Evolutionary conservation across 2,888 invertebrate genomes (phyloP).

Genomic region (Macrophya alboannulata): DNA sequence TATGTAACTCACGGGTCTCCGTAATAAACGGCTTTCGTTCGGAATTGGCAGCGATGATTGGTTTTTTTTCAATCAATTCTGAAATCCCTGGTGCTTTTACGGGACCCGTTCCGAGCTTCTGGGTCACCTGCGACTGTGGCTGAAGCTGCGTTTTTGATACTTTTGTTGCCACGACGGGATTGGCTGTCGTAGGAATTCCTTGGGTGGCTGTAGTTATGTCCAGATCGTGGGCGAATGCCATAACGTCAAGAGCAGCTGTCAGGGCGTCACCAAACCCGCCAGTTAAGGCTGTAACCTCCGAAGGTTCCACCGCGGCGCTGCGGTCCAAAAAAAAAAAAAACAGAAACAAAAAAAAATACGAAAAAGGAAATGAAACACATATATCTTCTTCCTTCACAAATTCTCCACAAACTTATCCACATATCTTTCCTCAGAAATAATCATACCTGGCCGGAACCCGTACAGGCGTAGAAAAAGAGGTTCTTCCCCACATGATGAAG

Average conservation of each 20-base stretch:
- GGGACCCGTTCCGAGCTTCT: conserved; percentile 48
- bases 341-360: neutral
- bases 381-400: neutral
- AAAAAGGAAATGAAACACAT: neutral
- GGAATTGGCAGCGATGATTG: conserved; percentile 55
- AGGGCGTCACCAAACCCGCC: conserved; percentile 84
- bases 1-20: conserved; percentile 45
- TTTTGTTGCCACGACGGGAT: conserved; percentile 53
- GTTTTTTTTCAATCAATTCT: conserved; percentile 52
- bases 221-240: conserved; percentile 91
- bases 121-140: conserved; percentile 58
- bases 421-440: neutral
- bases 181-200: conserved; percentile 70
- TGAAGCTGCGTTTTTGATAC: conserved; percentile 47
- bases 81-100: conserved; percentile 49
- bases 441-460: conserved; percentile 85
- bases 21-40: conserved; percentile 55
- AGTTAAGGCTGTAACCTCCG: conserved; percentile 63
- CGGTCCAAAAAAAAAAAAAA: neutral
- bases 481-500: conserved; percentile 94
- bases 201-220: conserved; percentile 79
- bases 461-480: conserved; percentile 93
- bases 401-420: neutral
- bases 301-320: conserved; percentile 59
- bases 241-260: conserved; percentile 90